Conservation (phyloP, 2,888 invertebrate species). For the Alentia gelatinosa region DNA sequence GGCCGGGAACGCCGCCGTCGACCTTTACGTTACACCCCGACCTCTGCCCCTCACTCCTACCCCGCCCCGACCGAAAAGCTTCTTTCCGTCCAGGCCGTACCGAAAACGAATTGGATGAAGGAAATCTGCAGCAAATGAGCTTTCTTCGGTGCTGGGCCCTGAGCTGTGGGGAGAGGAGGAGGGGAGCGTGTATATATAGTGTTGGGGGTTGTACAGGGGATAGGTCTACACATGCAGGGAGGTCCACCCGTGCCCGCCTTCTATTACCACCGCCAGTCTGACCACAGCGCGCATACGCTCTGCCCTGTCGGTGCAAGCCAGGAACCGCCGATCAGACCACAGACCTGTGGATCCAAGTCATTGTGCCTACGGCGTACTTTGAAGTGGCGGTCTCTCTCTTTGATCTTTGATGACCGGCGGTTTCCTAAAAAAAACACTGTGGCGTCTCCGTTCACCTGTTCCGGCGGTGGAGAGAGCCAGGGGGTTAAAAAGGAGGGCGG, state of each 20-base stretch:
- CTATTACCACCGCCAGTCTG: no score
- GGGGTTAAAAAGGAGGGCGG: background rate
- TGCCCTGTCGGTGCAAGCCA: no score
- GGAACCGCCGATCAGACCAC: background rate
- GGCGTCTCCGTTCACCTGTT: no score
- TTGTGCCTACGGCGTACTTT: background rate
- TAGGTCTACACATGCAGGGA: background rate
- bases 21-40: background rate
- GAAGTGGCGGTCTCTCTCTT: background rate
- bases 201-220: background rate
- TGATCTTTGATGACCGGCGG: slow-evolving; percentile 1
- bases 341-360: background rate
- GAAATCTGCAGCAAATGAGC: slow-evolving; percentile 41
- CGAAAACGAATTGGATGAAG: slow-evolving; percentile 7
- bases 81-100: background rate
- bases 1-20: background rate
- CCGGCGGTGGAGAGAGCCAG: background rate
- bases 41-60: background rate
- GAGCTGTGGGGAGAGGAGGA: background rate
- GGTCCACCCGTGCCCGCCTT: no score
- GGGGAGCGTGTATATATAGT: background rate
- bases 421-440: background rate
- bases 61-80: background rate
- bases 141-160: background rate
- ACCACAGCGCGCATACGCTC: no score